Conservation (phyloP, 2,888 invertebrate genomes). For the Aphidoletes aphidimyza region DNA sequence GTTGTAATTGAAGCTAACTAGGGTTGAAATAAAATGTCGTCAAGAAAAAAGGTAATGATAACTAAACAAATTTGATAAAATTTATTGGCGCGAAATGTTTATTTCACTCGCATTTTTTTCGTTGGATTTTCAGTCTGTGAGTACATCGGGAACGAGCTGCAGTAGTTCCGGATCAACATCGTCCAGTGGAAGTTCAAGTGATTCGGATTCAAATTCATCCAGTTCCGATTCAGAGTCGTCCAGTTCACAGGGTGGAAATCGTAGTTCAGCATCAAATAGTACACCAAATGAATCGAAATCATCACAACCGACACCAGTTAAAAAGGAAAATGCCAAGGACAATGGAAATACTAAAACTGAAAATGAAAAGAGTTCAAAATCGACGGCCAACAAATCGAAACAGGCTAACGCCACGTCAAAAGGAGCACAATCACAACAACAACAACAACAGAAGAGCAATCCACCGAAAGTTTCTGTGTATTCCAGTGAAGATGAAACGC, state of each 20-base stretch:
- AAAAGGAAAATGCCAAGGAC: constrained; percentile 59
- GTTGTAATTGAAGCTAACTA: neutral
- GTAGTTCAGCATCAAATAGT: constrained; percentile 37
- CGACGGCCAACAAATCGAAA: constrained; percentile 64
- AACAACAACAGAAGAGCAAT: constrained; percentile 63
- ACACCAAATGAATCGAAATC: neutral
- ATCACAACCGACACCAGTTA: neutral
- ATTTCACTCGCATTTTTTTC: neutral
- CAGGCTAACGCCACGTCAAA: constrained; percentile 63
- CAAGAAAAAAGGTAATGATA: constrained; percentile 56
- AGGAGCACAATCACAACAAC: constrained; percentile 59
- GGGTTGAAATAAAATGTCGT: constrained; percentile 56
- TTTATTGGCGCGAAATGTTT: neutral
- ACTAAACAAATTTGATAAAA: neutral
- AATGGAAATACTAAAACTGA: constrained; percentile 60
- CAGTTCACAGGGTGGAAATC: constrained; percentile 67
- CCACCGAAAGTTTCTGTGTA: constrained; percentile 64
- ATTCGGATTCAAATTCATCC: constrained; percentile 76
- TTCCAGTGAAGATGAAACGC: constrained; percentile 73
- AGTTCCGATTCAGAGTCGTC: constrained; percentile 80
- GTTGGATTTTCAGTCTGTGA: constrained; percentile 39
- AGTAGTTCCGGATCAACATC: constrained; percentile 75
- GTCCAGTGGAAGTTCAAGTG: constrained; percentile 75
- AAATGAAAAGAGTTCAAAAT: constrained; percentile 63
- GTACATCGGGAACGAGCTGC: constrained; percentile 71